Conservation (phyloP, 2,113 vertebrate species). For the Beaufortia kweichowensis region DNA sequence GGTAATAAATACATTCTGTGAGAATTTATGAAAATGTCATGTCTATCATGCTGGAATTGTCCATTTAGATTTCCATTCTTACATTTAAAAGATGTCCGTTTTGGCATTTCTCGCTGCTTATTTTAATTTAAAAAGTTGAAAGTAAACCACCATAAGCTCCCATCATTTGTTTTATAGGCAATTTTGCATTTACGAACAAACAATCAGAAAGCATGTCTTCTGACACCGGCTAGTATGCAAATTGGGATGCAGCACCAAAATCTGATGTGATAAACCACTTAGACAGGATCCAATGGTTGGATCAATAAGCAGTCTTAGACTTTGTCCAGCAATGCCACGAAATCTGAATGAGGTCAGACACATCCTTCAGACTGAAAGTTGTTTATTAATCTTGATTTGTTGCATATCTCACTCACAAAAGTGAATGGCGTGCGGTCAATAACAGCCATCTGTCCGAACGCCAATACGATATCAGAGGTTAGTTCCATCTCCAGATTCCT, state of each 20-base stretch:
- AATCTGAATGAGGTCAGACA: background rate
- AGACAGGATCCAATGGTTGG: background rate
- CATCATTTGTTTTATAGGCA: too few relatives aligned
- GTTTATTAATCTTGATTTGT: background rate
- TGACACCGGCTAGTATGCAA: background rate
- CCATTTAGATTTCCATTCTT: too few relatives aligned
- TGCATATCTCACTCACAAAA: background rate
- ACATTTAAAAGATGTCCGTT: too few relatives aligned
- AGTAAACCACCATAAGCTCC: too few relatives aligned
- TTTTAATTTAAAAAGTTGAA: too few relatives aligned
- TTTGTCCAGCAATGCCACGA: background rate
- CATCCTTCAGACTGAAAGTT: background rate
- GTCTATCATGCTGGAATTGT: too few relatives aligned
- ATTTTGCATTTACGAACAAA: too few relatives aligned
- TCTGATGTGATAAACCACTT: background rate
- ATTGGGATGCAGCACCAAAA: background rate
- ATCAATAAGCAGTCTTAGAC: conserved; percentile 13
- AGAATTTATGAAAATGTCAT: too few relatives aligned
- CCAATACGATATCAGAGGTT: background rate
- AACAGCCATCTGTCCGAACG: background rate
- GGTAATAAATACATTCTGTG: too few relatives aligned
- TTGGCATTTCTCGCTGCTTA: too few relatives aligned
- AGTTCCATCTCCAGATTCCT: background rate
- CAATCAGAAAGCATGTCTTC: too few relatives aligned
- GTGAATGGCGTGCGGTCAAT: background rate